phyloP scores from a whole-genome alignment of 2,888 invertebrate species.

The Drosophila differens region DNA sequence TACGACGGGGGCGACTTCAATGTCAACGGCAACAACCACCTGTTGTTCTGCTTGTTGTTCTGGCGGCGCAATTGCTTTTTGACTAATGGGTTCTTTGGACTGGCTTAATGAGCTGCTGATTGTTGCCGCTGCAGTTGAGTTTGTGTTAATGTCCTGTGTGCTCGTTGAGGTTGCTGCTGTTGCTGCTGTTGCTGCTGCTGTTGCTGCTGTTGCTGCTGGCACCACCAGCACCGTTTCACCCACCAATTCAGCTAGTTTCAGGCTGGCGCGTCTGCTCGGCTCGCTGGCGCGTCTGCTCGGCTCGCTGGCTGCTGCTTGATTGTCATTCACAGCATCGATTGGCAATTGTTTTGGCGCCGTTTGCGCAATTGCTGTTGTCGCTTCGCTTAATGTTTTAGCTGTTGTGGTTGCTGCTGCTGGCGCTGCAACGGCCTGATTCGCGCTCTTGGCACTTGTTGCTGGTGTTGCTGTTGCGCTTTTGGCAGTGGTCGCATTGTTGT shows the following conservation, averaged over 20 bases:
- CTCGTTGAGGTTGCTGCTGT: background rate
- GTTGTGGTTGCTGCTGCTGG: slow-evolving; percentile 37
- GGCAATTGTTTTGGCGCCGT: slow-evolving; percentile 41
- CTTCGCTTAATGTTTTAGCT: slow-evolving; percentile 18
- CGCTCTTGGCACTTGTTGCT: slow-evolving; percentile 62
- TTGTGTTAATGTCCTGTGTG: slow-evolving; percentile 33
- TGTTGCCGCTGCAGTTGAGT: slow-evolving; percentile 26
- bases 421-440: slow-evolving; percentile 37
- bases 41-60: slow-evolving; percentile 27
- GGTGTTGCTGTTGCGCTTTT: slow-evolving; percentile 50
- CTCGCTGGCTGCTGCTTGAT: slow-evolving; percentile 71
- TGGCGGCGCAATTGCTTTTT: slow-evolving; percentile 49
- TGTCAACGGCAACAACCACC: slow-evolving; percentile 57
- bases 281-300: slow-evolving; percentile 70
- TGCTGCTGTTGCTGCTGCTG: slow-evolving; percentile 18
- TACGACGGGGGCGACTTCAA: slow-evolving; percentile 50
- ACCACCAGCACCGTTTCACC: slow-evolving; percentile 70
- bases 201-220: slow-evolving; percentile 42
- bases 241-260: slow-evolving; percentile 68
- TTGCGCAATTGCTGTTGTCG: slow-evolving; percentile 29
- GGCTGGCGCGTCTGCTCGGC: slow-evolving; percentile 68
- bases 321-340: slow-evolving; percentile 58
- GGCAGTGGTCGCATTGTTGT: slow-evolving; percentile 55
- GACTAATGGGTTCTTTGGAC: slow-evolving; percentile 76
- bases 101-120: slow-evolving; percentile 43